phyloP scores from a whole-genome alignment of 2,797 vertebrate genomes.

The Gastrophryne carolinensis region DNA sequence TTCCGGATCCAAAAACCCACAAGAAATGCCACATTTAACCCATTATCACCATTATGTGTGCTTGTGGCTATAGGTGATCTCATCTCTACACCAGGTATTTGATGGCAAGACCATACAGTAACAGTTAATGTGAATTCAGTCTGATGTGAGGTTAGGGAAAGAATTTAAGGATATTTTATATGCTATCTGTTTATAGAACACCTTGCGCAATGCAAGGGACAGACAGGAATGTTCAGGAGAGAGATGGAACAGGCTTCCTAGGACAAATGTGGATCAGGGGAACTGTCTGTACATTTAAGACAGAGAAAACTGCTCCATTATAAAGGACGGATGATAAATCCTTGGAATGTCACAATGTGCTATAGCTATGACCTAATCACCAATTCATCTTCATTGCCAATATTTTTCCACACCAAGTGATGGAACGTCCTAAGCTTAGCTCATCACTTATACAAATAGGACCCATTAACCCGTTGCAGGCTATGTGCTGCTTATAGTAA shows the following conservation, averaged over 20 bases:
- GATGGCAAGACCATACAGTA: slow-evolving; percentile 1
- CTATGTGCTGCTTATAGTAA: not conserved
- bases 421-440: slow-evolving; percentile 31
- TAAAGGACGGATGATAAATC: slow-evolving; percentile 40
- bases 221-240: slow-evolving; percentile 39
- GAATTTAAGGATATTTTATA: slow-evolving; percentile 44
- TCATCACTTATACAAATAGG: slow-evolving; percentile 8
- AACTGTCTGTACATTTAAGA: slow-evolving; percentile 29
- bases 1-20: not conserved
- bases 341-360: slow-evolving; percentile 34
- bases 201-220: slow-evolving; percentile 51
- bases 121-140: slow-evolving; percentile 12
- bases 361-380: slow-evolving; percentile 38
- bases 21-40: slow-evolving; percentile 21
- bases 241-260: slow-evolving; percentile 38
- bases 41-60: not conserved
- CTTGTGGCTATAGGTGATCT: not conserved
- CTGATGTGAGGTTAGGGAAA: slow-evolving; percentile 44
- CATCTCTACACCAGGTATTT: not conserved
- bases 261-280: slow-evolving; percentile 45
- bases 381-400: slow-evolving; percentile 37
- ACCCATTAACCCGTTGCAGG: slow-evolving; percentile 20
- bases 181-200: slow-evolving; percentile 47
- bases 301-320: slow-evolving; percentile 13
- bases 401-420: slow-evolving; percentile 17